These are phyloP conservation scores for Hyles lineata DNA, from an alignment of 2,888 invertebrate species.

Conservation along the genomic window DNA sequence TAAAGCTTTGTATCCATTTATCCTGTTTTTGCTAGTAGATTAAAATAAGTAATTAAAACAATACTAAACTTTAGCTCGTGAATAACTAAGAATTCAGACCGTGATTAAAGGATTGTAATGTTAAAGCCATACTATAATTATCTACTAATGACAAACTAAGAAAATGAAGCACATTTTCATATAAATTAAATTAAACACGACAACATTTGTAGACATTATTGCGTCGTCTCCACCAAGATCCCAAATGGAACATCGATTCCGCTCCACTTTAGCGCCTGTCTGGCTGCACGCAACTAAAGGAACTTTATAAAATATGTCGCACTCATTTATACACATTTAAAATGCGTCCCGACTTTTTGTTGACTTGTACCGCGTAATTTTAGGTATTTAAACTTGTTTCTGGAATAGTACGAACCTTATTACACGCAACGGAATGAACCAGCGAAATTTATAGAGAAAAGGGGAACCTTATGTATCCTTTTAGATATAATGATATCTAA, in stretches of 20 bases:
- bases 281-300: constrained; percentile 56
- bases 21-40: too few relatives aligned
- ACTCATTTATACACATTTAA: constrained; percentile 15
- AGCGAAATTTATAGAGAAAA: not conserved
- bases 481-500: too few relatives aligned
- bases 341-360: constrained; percentile 18
- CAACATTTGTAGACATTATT: constrained; percentile 12
- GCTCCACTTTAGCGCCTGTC: constrained; percentile 60
- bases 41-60: too few relatives aligned
- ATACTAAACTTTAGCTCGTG: too few relatives aligned
- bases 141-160: too few relatives aligned
- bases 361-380: constrained; percentile 5
- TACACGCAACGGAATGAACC: not conserved
- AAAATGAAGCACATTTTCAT: not conserved
- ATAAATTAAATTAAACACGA: constrained; percentile 12
- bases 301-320: constrained; percentile 26
- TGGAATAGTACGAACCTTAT: not conserved
- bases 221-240: constrained; percentile 47
- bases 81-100: too few relatives aligned
- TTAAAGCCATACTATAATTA: too few relatives aligned
- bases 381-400: not conserved
- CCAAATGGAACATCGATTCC: constrained; percentile 72
- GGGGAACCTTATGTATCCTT: not conserved
- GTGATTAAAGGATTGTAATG: too few relatives aligned
- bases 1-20: not conserved